Percentiles rank a stretch among this genome's conserved stretches.
These are phyloP conservation scores for Phalera bucephala DNA, from an alignment of 2,888 invertebrate genomes.

Conservation along the genomic window DNA sequence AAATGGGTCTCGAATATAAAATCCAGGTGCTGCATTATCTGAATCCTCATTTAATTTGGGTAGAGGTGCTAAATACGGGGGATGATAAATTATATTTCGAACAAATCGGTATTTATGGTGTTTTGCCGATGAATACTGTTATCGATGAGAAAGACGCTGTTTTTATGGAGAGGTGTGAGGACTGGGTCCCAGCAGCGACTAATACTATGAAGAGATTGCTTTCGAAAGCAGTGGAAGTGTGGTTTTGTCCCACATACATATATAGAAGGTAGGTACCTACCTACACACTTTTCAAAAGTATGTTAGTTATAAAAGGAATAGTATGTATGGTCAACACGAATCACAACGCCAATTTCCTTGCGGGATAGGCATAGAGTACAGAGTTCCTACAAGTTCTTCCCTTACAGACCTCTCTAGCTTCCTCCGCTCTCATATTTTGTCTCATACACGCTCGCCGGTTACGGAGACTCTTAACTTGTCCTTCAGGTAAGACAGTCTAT, in stretches of 20 bases:
- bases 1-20: conserved; percentile 49
- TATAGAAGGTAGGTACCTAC: conserved; percentile 55
- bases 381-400: no score
- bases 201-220: conserved; percentile 41
- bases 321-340: no score
- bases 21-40: conserved; percentile 53
- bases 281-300: no score
- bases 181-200: conserved; percentile 53
- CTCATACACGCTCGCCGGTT: no score
- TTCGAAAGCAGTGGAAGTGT: conserved; percentile 36
- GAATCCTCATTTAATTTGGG: conserved; percentile 67
- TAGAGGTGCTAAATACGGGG: conserved; percentile 31
- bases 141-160: conserved; percentile 34
- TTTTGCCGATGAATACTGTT: conserved; percentile 47
- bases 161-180: conserved; percentile 24
- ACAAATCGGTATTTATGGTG: conserved; percentile 63
- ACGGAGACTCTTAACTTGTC: no score
- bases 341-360: no score
- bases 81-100: conserved; percentile 42
- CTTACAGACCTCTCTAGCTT: no score
- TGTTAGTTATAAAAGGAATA: no score
- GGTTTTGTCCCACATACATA: conserved; percentile 50
- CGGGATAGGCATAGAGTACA: no score
- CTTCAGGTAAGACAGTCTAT: no score
- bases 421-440: no score